Conservation (phyloP, 2,888 invertebrate genomes). For the Thymelicus lineola region DNA sequence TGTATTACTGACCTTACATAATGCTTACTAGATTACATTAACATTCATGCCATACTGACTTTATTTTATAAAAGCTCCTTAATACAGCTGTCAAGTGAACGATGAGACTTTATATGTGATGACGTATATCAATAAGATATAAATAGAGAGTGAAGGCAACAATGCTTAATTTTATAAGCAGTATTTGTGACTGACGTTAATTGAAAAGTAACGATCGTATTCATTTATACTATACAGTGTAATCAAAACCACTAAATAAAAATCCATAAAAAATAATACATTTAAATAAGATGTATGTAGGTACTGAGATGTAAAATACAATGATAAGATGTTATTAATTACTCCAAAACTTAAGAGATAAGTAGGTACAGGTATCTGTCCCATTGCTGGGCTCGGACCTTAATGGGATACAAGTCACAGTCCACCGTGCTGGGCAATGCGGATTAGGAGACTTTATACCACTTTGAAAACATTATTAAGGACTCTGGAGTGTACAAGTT, state of each 20-base stretch:
- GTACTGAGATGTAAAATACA: too few species aligned
- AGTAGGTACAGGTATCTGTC: too few species aligned
- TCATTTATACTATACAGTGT: too few species aligned
- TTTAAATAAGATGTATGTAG: too few species aligned
- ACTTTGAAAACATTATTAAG: too few species aligned
- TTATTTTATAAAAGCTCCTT: conserved; percentile 59
- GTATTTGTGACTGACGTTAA: not conserved
- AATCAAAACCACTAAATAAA: not conserved
- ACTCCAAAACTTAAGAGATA: too few species aligned
- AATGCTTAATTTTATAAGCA: conserved; percentile 16
- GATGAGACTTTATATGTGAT: conserved; percentile 47
- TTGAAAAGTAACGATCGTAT: not conserved
- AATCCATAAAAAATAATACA: not conserved
- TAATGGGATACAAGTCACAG: too few species aligned
- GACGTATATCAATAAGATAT: conserved; percentile 11
- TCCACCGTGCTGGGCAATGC: too few species aligned
- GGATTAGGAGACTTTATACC: too few species aligned
- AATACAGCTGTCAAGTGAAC: conserved; percentile 64
- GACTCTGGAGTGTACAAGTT: too few species aligned
- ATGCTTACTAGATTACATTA: conserved; percentile 69
- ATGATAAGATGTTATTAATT: too few species aligned
- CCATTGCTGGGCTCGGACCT: too few species aligned
- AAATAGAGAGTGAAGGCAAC: not conserved
- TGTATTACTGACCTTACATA: conserved; percentile 77
- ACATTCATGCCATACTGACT: conserved; percentile 60